Evolutionary conservation across 2,113 vertebrate species (phyloP).

Genomic region (Solenodon paradoxus): DNA sequence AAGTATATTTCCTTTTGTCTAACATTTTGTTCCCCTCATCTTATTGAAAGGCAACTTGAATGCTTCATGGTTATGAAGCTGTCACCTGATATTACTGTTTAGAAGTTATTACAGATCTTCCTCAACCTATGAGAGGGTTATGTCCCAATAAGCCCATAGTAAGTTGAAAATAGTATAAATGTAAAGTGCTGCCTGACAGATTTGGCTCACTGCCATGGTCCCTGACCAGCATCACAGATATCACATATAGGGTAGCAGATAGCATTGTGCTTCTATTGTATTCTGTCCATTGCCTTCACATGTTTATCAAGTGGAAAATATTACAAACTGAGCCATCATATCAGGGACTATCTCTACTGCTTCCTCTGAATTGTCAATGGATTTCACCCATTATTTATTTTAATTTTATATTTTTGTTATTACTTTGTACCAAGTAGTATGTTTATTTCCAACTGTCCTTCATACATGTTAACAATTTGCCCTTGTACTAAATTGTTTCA

Average conservation of each 20-base stretch:
- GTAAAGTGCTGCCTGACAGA: too few relatives aligned
- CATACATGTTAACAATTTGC: not conserved
- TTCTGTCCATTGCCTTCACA: too few relatives aligned
- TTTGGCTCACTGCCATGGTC: too few relatives aligned
- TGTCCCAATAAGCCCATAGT: too few relatives aligned
- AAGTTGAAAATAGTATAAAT: too few relatives aligned
- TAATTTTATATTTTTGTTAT: not conserved
- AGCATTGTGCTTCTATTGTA: too few relatives aligned
- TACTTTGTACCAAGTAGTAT: not conserved
- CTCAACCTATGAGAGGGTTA: not conserved
- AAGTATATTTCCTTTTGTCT: not conserved
- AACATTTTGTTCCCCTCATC: not conserved
- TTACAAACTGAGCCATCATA: too few relatives aligned
- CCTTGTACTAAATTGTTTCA: not conserved
- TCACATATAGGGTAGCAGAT: too few relatives aligned
- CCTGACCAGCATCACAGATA: too few relatives aligned
- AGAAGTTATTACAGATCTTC: not conserved
- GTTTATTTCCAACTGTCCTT: not conserved
- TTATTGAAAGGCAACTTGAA: not conserved
- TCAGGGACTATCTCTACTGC: not conserved
- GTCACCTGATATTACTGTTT: not conserved
- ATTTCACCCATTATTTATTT: not conserved
- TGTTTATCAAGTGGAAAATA: too few relatives aligned
- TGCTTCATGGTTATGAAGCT: not conserved
- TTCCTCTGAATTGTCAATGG: not conserved